phyloP scores from a whole-genome alignment of 1,140 invertebrate genomes.

The Diorhabda sublineata region DNA sequence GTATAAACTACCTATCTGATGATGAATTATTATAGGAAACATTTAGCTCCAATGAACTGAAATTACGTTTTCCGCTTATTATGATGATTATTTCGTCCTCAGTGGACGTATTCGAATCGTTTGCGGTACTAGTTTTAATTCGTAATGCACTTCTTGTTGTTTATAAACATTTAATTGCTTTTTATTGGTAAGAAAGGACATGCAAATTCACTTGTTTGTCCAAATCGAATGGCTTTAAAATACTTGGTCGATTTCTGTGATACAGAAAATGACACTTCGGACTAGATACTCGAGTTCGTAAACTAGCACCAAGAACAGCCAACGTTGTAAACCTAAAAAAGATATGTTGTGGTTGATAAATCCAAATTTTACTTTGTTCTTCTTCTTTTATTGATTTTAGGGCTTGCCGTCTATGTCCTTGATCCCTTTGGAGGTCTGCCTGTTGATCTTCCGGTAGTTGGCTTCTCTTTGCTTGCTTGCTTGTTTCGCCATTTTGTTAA shows the following conservation, averaged over 20 bases:
- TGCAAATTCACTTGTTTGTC: conserved; percentile 11
- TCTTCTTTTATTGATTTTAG: too few species aligned
- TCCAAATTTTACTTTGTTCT: too few species aligned
- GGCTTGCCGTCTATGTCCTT: too few species aligned
- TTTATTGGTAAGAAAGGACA: conserved; percentile 3
- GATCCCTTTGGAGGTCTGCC: too few species aligned
- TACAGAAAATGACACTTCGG: too few species aligned
- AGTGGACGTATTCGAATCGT: conserved; percentile 4
- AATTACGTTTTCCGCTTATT: conserved; percentile 28
- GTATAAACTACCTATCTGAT: neutral
- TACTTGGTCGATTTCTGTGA: neutral
- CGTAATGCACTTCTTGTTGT: conserved; percentile 5
- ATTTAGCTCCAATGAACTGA: conserved; percentile 24
- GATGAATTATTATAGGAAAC: conserved; percentile 21
- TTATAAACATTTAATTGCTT: conserved; percentile 11
- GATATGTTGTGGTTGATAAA: too few species aligned
- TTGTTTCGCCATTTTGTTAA: too few species aligned
- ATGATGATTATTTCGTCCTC: conserved; percentile 25
- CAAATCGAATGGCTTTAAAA: neutral
- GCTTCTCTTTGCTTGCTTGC: too few species aligned
- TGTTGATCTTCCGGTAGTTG: too few species aligned
- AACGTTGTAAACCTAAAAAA: neutral
- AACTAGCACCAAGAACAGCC: neutral
- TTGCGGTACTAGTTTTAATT: conserved; percentile 6
- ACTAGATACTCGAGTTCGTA: neutral